Evolutionary conservation across 1,140 invertebrate species (phyloP).

Genomic region (Bombus breviceps): DNA sequence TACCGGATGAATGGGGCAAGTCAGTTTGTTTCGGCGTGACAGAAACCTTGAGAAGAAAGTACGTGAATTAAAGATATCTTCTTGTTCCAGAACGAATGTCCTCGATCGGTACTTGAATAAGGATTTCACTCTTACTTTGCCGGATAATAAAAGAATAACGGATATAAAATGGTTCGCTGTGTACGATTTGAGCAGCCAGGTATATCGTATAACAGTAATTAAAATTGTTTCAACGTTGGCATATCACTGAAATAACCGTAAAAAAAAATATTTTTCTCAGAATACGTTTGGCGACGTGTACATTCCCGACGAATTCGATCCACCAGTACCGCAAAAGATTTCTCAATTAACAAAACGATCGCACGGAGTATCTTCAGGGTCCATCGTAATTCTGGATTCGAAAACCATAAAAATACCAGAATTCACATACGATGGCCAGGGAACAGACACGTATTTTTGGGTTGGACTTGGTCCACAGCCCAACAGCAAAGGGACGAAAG

Average conservation of each 20-base stretch:
- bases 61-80: neutral
- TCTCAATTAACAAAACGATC: constrained; percentile 87
- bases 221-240: neutral
- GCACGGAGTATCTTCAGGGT: constrained; percentile 88
- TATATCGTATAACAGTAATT: constrained; percentile 68
- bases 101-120: constrained; percentile 93
- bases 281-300: constrained; percentile 95
- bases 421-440: constrained; percentile 90
- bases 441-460: constrained; percentile 92
- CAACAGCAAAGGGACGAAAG: constrained; percentile 89
- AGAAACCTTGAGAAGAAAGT: neutral
- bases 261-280: constrained; percentile 68
- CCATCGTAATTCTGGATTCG: constrained; percentile 90
- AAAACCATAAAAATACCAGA: constrained; percentile 91
- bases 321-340: constrained; percentile 89
- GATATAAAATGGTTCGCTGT: constrained; percentile 96
- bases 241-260: neutral
- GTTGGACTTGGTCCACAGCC: constrained; percentile 94
- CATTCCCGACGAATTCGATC: constrained; percentile 95
- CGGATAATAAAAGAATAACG: constrained; percentile 93
- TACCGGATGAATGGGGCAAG: constrained; percentile 94
- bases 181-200: constrained; percentile 92
- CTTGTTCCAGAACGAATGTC: constrained; percentile 90
- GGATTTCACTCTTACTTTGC: constrained; percentile 92
- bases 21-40: constrained; percentile 80